Evolutionary conservation across 2,113 vertebrate genomes (phyloP).

Genomic region (Collichthys lucidus): DNA sequence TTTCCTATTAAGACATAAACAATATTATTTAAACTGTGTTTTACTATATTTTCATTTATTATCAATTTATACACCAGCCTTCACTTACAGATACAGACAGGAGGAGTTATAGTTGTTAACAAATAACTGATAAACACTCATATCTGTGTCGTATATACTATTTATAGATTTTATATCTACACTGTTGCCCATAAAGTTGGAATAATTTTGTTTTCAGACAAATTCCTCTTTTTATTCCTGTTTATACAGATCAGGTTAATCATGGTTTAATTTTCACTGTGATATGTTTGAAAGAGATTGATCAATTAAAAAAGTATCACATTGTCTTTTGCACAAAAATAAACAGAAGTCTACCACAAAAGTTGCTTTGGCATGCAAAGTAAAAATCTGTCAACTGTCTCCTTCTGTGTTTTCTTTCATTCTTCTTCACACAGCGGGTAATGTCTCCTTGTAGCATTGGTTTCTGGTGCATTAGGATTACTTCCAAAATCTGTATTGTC

Average conservation of each 20-base stretch:
- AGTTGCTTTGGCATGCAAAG: not conserved
- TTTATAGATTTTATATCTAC: not conserved
- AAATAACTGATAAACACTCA: not conserved
- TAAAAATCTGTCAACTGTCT: not conserved
- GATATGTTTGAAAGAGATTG: too few species aligned
- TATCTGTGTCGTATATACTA: not conserved
- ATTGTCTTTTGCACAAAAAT: not conserved
- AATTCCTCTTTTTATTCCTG: too few species aligned
- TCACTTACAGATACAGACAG: not conserved
- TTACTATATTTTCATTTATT: not conserved
- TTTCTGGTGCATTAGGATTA: constrained; percentile 3
- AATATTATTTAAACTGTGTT: too few species aligned
- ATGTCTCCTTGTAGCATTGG: not conserved
- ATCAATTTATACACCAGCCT: not conserved
- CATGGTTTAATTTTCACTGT: too few species aligned
- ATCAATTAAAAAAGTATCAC: too few species aligned
- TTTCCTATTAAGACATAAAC: not conserved
- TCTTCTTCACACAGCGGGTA: not conserved
- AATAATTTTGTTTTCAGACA: too few species aligned
- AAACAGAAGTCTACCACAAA: not conserved
- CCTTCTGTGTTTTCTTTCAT: not conserved
- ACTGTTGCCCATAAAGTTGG: too few species aligned
- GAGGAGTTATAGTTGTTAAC: not conserved
- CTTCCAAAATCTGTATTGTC: constrained; percentile 1
- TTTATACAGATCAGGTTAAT: too few species aligned